Percentiles rank a stretch among this genome's conserved stretches.
Conservation (phyloP, 2,888 invertebrate species). For the Eumerus sabulonum region DNA sequence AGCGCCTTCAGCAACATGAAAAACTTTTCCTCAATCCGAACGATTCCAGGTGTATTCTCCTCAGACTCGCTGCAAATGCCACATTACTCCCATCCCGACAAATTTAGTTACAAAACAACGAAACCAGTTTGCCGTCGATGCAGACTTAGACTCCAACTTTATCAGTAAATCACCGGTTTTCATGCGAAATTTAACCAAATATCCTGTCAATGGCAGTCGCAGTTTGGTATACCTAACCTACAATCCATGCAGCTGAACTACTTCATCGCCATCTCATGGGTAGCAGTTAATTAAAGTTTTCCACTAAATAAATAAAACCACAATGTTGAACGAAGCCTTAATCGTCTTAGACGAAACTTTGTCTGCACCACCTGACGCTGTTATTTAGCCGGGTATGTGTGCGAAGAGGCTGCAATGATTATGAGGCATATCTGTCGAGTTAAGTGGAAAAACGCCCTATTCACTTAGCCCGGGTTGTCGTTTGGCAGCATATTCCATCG, state of each 20-base stretch:
- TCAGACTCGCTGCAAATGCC: background rate
- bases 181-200: background rate
- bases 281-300: slow-evolving; percentile 68
- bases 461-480: background rate
- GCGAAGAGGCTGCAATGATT: slow-evolving; percentile 18
- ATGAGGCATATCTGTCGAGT: slow-evolving; percentile 9
- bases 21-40: too few relatives aligned
- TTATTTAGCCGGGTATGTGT: too few relatives aligned
- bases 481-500: slow-evolving; percentile 22
- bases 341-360: slow-evolving; percentile 64
- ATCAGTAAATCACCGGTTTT: slow-evolving; percentile 59
- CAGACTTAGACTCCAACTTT: slow-evolving; percentile 47
- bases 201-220: background rate
- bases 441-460: background rate
- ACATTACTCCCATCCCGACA: slow-evolving; percentile 16
- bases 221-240: background rate
- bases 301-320: slow-evolving; percentile 64
- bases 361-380: background rate
- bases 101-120: slow-evolving; percentile 28
- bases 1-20: too few relatives aligned
- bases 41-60: too few relatives aligned
- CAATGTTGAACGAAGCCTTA: slow-evolving; percentile 57
- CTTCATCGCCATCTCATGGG: slow-evolving; percentile 30
- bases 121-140: slow-evolving; percentile 54
- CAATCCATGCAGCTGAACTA: slow-evolving; percentile 11